Percentiles rank a stretch among this genome's conserved stretches.
Evolutionary conservation across 2,113 vertebrate species (phyloP).

Genomic region (Barbus barbus): DNA sequence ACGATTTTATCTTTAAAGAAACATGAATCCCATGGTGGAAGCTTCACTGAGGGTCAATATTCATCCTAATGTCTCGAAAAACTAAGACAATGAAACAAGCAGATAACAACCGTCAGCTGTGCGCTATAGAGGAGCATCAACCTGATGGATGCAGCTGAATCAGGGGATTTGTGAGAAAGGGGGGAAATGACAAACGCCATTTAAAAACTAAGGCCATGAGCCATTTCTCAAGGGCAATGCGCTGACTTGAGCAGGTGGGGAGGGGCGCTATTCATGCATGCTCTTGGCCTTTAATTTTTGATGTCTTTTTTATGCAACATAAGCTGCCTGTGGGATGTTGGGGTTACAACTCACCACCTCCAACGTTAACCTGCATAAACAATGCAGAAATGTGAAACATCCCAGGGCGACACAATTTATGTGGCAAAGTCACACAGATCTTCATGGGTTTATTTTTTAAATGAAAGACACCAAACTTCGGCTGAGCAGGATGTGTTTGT

Average conservation of each 20-base stretch:
- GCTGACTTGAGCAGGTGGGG: conserved; percentile 17
- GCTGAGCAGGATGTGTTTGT: not conserved
- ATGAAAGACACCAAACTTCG: not conserved
- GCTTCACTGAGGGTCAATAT: not conserved
- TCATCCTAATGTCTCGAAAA: not conserved
- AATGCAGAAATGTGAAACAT: not conserved
- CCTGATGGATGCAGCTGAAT: conserved; percentile 45
- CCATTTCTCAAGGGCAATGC: conserved; percentile 26
- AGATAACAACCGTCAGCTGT: conserved; percentile 37
- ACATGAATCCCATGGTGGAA: not conserved
- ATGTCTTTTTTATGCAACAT: conserved; percentile 12
- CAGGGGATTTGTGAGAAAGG: conserved; percentile 41
- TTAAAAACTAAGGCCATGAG: not conserved
- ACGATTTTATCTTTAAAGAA: not conserved
- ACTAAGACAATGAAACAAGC: conserved; percentile 45
- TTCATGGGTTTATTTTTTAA: not conserved
- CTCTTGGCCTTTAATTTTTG: conserved; percentile 31
- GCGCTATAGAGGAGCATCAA: not conserved
- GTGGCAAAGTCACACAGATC: not conserved
- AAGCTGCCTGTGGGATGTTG: not conserved
- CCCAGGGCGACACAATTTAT: not conserved
- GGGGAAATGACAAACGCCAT: too few species aligned
- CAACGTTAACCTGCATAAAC: not conserved
- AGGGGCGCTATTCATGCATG: conserved; percentile 10
- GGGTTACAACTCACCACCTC: not conserved